Percentiles rank a stretch among this genome's conserved stretches.
Conservation (phyloP, 2,888 invertebrate genomes). For the Gastracanthus pulcherrimus region DNA sequence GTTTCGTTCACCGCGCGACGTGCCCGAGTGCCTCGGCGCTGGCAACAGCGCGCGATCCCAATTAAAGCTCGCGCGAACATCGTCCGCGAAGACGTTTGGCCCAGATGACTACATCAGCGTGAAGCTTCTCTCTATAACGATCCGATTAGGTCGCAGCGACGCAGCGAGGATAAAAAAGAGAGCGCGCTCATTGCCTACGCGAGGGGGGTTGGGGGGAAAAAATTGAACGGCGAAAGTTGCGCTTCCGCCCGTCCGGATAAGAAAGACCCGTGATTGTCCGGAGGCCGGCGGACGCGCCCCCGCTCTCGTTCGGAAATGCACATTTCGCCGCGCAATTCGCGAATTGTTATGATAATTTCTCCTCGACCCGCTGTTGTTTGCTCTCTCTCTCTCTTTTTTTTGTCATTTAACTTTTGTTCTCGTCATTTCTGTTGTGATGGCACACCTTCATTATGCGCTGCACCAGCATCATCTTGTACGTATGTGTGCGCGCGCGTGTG, state of each 20-base stretch:
- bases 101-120: too few relatives aligned
- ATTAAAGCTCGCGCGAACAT: not conserved
- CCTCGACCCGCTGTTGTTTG: not conserved
- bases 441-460: not conserved
- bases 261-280: conserved; percentile 21
- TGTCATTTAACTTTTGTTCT: not conserved
- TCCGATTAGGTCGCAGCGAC: conserved; percentile 2
- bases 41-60: conserved; percentile 26
- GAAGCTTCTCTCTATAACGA: conserved; percentile 21
- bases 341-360: conserved; percentile 43
- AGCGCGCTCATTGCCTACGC: not conserved
- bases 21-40: conserved; percentile 18
- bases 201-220: not conserved
- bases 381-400: not conserved
- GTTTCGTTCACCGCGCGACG: not conserved
- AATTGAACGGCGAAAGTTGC: conserved; percentile 9
- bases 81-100: not conserved
- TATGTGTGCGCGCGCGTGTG: too few relatives aligned
- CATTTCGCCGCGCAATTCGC: conserved; percentile 18
- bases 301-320: conserved; percentile 21
- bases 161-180: not conserved
- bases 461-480: too few relatives aligned
- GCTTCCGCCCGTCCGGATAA: not conserved
- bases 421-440: not conserved
- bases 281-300: not conserved